phyloP scores from a whole-genome alignment of 2,113 vertebrate genomes.

The Procavia capensis region DNA sequence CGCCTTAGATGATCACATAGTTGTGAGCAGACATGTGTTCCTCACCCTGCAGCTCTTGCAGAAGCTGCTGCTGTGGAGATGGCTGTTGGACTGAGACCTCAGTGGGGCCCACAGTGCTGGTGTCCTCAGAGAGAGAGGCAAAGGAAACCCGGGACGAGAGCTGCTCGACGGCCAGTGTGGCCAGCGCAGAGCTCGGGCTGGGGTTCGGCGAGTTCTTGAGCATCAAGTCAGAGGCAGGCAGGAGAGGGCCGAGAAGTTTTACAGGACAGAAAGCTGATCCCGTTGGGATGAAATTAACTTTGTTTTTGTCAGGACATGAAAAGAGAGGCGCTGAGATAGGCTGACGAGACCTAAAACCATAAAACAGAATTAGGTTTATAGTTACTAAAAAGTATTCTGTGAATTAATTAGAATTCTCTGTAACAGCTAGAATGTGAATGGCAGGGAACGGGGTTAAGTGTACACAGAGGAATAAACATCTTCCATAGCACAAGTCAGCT shows the following conservation, averaged over 20 bases:
- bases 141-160: constrained; percentile 93
- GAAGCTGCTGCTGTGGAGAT: constrained; percentile 84
- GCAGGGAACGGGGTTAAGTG: constrained; percentile 83
- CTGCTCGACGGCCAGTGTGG: constrained; percentile 88
- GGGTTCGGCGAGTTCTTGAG: constrained; percentile 88
- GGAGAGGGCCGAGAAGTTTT: constrained; percentile 92
- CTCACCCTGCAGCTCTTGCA: constrained; percentile 88
- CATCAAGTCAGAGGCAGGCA: constrained; percentile 88
- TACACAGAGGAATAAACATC: constrained; percentile 87
- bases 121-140: constrained; percentile 91
- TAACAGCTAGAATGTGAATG: constrained; percentile 82
- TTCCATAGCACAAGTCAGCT: constrained; percentile 89
- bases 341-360: constrained; percentile 92
- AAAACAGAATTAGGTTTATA: constrained; percentile 70
- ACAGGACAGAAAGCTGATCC: constrained; percentile 99
- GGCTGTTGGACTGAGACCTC: constrained; percentile 85
- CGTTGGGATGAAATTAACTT: constrained; percentile 99
- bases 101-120: constrained; percentile 91
- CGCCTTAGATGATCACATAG: constrained; percentile 91
- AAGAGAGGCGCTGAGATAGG: constrained; percentile 94
- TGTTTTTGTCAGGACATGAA: constrained; percentile 99
- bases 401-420: constrained; percentile 6
- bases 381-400: constrained; percentile 9
- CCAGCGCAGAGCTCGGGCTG: constrained; percentile 85
- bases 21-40: constrained; percentile 90